Percentiles rank a stretch among this genome's conserved stretches.
Conservation (phyloP, 2,888 invertebrate genomes). For the Ochlodes sylvanus region DNA sequence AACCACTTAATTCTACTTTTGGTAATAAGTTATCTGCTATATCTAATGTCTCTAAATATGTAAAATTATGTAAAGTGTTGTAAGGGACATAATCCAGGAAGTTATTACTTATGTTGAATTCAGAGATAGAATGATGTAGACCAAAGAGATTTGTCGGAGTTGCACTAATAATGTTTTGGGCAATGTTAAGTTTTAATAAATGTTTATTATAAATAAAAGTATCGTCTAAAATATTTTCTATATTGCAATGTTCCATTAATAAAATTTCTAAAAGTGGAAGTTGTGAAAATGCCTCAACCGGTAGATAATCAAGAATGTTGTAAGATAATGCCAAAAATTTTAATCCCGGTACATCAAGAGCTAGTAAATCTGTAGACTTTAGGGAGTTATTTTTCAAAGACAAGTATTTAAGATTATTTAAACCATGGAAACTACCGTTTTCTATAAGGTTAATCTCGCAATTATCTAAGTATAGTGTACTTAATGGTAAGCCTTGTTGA, state of each 20-base stretch:
- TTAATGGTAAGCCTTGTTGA: slow-evolving; percentile 90
- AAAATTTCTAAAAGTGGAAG: slow-evolving; percentile 91
- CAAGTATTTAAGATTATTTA: slow-evolving; percentile 91
- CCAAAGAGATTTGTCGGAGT: slow-evolving; percentile 88
- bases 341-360: slow-evolving; percentile 90
- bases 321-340: slow-evolving; percentile 89
- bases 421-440: slow-evolving; percentile 89
- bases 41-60: slow-evolving; percentile 89
- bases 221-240: slow-evolving; percentile 88
- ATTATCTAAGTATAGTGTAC: slow-evolving; percentile 89
- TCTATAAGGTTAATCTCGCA: slow-evolving; percentile 91
- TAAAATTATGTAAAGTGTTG: slow-evolving; percentile 89
- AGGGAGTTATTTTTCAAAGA: slow-evolving; percentile 91
- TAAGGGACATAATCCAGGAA: slow-evolving; percentile 91
- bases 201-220: slow-evolving; percentile 91
- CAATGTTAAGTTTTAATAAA: slow-evolving; percentile 89
- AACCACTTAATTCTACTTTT: slow-evolving; percentile 88
- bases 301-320: slow-evolving; percentile 91
- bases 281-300: slow-evolving; percentile 88
- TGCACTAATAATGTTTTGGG: slow-evolving; percentile 88
- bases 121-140: slow-evolving; percentile 88
- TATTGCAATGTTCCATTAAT: slow-evolving; percentile 88
- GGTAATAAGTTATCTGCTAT: slow-evolving; percentile 88
- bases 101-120: slow-evolving; percentile 90
- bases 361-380: slow-evolving; percentile 87